Percentiles rank a stretch among this genome's conserved stretches.
Evolutionary conservation across 2,888 invertebrate genomes (phyloP).

Genomic region (Stomorhina lunata): DNA sequence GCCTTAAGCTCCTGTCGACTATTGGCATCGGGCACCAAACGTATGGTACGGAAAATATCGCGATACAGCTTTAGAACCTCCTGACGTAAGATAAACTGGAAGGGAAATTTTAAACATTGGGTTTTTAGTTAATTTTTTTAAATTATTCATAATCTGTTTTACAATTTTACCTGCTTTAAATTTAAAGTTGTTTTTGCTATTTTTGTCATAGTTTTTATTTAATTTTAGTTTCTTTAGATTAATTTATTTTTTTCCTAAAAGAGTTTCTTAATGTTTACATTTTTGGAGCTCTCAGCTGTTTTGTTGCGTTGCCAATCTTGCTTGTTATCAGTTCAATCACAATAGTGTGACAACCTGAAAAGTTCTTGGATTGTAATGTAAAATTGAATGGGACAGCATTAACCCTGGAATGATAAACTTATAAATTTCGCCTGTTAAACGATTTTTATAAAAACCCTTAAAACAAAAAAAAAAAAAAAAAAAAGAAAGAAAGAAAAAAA

Average conservation of each 20-base stretch:
- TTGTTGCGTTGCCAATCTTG: neutral
- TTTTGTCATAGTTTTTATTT: constrained; percentile 70
- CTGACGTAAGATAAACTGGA: constrained; percentile 88
- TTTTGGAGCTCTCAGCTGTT: neutral
- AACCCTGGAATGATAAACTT: too few relatives aligned
- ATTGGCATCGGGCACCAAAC: constrained; percentile 83
- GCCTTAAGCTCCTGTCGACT: constrained; percentile 84
- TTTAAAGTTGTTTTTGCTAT: constrained; percentile 81
- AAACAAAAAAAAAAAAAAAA: too few relatives aligned
- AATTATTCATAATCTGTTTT: neutral
- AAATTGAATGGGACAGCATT: too few relatives aligned
- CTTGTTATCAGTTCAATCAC: neutral
- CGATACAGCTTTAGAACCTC: constrained; percentile 89
- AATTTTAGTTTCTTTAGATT: neutral
- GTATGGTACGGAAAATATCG: constrained; percentile 85
- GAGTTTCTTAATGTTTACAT: constrained; percentile 16
- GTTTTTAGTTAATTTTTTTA: neutral
- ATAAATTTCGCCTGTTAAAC: too few relatives aligned
- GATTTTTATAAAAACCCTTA: too few relatives aligned
- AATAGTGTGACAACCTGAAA: too few relatives aligned
- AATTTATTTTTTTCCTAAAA: neutral
- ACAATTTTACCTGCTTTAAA: constrained; percentile 82
- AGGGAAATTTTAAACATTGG: constrained; percentile 66
- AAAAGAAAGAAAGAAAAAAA: too few relatives aligned
- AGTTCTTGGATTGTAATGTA: too few relatives aligned